phyloP scores from a whole-genome alignment of 2,888 invertebrate genomes.

The Entomobrya proxima region DNA sequence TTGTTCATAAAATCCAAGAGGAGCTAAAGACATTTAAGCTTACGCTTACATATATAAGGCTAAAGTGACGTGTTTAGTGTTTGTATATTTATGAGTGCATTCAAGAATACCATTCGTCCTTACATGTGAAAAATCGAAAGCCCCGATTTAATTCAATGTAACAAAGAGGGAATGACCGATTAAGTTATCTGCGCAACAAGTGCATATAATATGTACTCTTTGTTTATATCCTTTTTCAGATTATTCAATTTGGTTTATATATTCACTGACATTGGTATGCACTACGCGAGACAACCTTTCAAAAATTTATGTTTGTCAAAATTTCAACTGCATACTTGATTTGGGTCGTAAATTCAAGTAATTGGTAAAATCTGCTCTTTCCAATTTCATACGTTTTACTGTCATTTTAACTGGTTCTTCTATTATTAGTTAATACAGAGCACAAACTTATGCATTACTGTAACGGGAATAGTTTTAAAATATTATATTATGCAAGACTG shows the following conservation, averaged over 20 bases:
- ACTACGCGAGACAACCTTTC: background rate
- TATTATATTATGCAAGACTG: no score
- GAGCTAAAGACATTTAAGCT: no score
- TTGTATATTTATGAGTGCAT: no score
- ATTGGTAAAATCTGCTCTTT: conserved; percentile 44
- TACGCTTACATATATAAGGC: no score
- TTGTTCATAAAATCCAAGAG: no score
- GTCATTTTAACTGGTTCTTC: background rate
- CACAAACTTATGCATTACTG: background rate
- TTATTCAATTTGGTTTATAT: no score
- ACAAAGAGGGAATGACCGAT: conserved; percentile 26
- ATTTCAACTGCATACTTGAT: conserved; percentile 42
- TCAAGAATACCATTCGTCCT: background rate
- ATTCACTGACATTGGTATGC: background rate
- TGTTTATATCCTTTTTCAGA: no score
- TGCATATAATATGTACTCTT: no score
- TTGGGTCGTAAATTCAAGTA: conserved; percentile 59
- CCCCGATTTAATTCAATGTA: background rate
- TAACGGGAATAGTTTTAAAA: background rate
- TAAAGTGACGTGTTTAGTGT: no score
- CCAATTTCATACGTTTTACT: background rate
- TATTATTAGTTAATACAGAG: background rate
- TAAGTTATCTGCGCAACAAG: background rate
- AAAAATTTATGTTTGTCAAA: conserved; percentile 37
- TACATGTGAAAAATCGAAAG: conserved; percentile 44